Conservation (phyloP, 2,113 vertebrate genomes). For the Gallinago paraguaiae region DNA sequence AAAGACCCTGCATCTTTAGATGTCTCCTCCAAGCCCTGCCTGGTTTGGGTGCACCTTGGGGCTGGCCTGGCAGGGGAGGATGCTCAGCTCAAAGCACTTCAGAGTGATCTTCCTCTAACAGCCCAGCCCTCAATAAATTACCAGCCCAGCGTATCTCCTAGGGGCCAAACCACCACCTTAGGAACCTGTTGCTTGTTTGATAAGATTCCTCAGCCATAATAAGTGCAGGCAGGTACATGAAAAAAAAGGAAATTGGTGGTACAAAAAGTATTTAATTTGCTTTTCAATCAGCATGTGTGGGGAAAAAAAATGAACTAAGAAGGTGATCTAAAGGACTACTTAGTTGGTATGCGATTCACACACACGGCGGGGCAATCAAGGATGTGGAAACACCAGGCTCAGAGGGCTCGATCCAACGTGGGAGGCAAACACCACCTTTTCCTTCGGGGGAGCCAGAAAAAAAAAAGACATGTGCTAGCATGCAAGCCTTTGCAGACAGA, state of each 20-base stretch:
- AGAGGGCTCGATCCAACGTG: neutral
- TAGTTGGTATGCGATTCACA: neutral
- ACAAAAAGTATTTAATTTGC: neutral
- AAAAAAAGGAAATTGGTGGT: neutral
- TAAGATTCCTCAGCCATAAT: neutral
- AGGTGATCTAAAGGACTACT: conserved; percentile 29
- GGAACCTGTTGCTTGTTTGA: neutral
- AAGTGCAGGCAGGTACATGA: neutral
- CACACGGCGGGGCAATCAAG: neutral
- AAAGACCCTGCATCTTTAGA: neutral
- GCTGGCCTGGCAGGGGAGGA: neutral
- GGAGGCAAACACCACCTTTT: neutral
- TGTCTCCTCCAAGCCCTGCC: neutral
- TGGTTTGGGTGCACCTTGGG: neutral
- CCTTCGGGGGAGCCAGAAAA: neutral
- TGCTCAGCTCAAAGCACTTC: neutral
- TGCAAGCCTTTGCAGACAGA: neutral
- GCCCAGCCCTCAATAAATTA: neutral
- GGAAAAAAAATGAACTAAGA: neutral
- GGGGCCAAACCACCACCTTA: neutral
- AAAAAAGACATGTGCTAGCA: neutral
- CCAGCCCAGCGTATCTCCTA: neutral
- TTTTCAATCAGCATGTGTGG: neutral
- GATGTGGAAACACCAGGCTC: neutral
- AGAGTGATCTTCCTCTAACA: neutral